These are phyloP conservation scores for Hypolimnas misippus DNA, from an alignment of 2,888 invertebrate species.

Conservation along the genomic window DNA sequence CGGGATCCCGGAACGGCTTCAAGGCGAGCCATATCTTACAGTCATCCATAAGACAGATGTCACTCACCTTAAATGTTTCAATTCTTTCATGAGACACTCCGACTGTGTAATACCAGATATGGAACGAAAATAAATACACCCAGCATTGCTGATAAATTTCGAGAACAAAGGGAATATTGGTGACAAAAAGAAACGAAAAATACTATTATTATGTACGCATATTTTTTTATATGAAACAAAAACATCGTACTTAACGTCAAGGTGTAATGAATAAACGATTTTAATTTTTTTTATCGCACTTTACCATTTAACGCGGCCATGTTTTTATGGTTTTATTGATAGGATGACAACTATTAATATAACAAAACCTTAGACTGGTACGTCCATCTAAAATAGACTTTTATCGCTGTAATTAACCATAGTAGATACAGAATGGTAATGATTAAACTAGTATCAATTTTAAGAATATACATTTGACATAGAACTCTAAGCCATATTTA, in stretches of 20 bases:
- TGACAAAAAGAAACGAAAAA: slow-evolving; percentile 12
- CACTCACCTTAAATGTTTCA: slow-evolving; percentile 38
- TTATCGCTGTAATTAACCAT: too few species aligned
- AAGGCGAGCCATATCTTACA: slow-evolving; percentile 31
- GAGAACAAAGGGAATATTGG: slow-evolving; percentile 33
- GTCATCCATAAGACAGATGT: slow-evolving; percentile 31
- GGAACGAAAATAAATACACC: slow-evolving; percentile 36
- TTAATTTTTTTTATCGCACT: too few species aligned
- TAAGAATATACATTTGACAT: too few species aligned
- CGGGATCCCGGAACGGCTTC: slow-evolving; percentile 26
- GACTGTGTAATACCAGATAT: slow-evolving; percentile 32
- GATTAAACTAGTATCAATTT: too few species aligned
- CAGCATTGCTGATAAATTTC: slow-evolving; percentile 24
- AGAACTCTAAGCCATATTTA: too few species aligned
- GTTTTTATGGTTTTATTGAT: too few species aligned
- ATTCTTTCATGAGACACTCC: slow-evolving; percentile 33
- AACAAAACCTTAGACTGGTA: background rate
- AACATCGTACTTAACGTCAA: background rate
- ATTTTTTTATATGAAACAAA: background rate
- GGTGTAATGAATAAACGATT: background rate
- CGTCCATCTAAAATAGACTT: too few species aligned
- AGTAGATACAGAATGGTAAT: too few species aligned
- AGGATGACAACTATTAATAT: too few species aligned
- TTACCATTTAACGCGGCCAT: too few species aligned
- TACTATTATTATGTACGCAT: slow-evolving; percentile 2